Evolutionary conservation across 1,140 invertebrate genomes (phyloP).

Genomic region (Scaptomyza hsui): DNA sequence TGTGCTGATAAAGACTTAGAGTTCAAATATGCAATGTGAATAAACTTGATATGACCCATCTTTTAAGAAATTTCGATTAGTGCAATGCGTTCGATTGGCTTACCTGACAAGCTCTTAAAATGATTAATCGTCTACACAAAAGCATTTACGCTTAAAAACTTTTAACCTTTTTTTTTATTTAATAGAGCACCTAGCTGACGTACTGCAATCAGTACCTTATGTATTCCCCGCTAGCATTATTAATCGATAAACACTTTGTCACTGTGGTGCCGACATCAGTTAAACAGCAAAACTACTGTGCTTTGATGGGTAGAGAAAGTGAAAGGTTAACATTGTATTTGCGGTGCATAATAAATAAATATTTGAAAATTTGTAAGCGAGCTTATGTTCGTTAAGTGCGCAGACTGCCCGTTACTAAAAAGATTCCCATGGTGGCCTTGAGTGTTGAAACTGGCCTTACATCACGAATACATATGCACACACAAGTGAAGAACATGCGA

Average conservation of each 20-base stretch:
- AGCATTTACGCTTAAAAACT: conserved; percentile 42
- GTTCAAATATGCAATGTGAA: conserved; percentile 30
- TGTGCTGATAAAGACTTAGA: conserved; percentile 25
- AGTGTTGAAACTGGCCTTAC: conserved; percentile 10
- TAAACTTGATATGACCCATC: conserved; percentile 34
- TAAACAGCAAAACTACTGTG: conserved; percentile 29
- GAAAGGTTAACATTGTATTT: conserved; percentile 43
- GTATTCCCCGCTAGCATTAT: conserved; percentile 38
- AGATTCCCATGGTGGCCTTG: conserved; percentile 47
- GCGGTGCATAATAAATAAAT: conserved; percentile 29
- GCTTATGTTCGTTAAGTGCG: conserved; percentile 3
- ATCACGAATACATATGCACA: neutral
- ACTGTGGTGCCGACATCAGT: conserved; percentile 18
- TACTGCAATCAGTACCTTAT: conserved; percentile 33
- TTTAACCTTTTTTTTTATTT: conserved; percentile 47
- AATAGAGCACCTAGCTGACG: conserved; percentile 52
- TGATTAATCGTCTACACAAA: conserved; percentile 54
- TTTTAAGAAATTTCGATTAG: conserved; percentile 28
- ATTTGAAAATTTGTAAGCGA: conserved; percentile 44
- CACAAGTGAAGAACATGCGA: neutral
- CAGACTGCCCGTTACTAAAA: conserved; percentile 12
- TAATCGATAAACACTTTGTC: conserved; percentile 64
- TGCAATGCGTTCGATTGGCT: conserved; percentile 16
- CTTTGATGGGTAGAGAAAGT: conserved; percentile 50
- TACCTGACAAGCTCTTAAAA: conserved; percentile 16